Evolutionary conservation across 2,797 vertebrate genomes (phyloP).

Genomic region (Linurgus olivaceus): DNA sequence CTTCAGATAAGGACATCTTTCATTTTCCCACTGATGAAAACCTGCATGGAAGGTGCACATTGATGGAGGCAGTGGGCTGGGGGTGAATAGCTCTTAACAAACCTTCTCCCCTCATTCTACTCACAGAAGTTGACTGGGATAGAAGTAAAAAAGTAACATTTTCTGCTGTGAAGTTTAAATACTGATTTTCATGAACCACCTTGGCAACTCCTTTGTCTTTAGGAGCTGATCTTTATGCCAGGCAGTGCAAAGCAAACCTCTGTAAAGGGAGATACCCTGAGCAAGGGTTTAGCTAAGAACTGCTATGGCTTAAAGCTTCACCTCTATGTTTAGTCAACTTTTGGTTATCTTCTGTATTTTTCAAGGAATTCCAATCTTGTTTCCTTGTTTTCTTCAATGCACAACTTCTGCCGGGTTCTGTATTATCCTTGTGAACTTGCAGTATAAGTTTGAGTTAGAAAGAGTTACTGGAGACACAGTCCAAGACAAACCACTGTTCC

Average conservation of each 20-base stretch:
- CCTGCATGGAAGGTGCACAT: fast-evolving
- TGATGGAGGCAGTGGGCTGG: background rate
- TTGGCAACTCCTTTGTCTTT: background rate
- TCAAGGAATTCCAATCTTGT: background rate
- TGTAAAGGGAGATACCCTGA: background rate
- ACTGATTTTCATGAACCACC: background rate
- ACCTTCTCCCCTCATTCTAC: background rate
- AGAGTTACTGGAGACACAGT: background rate
- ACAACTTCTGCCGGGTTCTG: background rate
- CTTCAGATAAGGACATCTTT: background rate
- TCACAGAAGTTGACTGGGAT: background rate
- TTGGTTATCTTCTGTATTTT: background rate
- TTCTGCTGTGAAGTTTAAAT: background rate
- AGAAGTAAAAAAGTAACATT: background rate
- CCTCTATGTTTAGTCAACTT: background rate
- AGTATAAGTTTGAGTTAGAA: background rate
- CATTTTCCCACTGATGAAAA: background rate
- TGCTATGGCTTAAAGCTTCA: background rate
- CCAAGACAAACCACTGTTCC: background rate
- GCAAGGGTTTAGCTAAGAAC: background rate
- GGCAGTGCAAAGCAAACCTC: background rate
- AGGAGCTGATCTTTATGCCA: background rate
- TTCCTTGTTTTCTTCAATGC: background rate
- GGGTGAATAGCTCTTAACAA: background rate
- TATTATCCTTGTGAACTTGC: background rate